Evolutionary conservation across 2,888 invertebrate genomes (phyloP).

Genomic region (Hesperia comma): DNA sequence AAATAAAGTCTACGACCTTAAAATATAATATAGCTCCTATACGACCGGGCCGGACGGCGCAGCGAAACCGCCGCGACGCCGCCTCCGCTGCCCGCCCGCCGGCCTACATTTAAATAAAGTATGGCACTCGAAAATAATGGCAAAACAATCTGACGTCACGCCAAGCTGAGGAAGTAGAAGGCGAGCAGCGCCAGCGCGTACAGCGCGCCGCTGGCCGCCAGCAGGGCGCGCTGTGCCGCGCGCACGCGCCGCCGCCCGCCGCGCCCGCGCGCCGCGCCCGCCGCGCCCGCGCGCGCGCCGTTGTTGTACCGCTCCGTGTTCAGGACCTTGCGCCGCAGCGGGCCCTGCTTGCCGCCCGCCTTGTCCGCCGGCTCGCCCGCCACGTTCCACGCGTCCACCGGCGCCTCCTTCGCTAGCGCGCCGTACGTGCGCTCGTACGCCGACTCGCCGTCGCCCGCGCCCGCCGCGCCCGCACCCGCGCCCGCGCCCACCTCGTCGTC

Average conservation of each 20-base stretch:
- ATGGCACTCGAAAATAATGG: conserved; percentile 26
- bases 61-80: too few relatives aligned
- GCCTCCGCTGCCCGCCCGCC: conserved; percentile 4
- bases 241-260: conserved; percentile 45
- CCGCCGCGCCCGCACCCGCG: conserved; percentile 39
- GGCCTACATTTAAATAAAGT: conserved; percentile 18
- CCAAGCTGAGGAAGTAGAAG: conserved; percentile 74
- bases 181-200: conserved; percentile 70
- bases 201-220: conserved; percentile 78
- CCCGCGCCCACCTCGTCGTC: conserved; percentile 42
- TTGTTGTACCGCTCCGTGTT: conserved; percentile 62
- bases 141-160: conserved; percentile 47
- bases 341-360: conserved; percentile 9
- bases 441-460: conserved; percentile 42
- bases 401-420: conserved; percentile 48
- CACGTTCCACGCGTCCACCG: conserved; percentile 48
- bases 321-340: conserved; percentile 50
- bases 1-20: conserved; percentile 27
- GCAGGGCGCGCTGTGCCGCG: conserved; percentile 79
- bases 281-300: conserved; percentile 64
- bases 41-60: conserved; percentile 9
- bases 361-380: conserved; percentile 53
- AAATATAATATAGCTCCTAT: conserved; percentile 31
- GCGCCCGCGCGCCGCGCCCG: conserved; percentile 38
- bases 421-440: conserved; percentile 48